phyloP scores from a whole-genome alignment of 2,113 vertebrate genomes.

The Carassius auratus region DNA sequence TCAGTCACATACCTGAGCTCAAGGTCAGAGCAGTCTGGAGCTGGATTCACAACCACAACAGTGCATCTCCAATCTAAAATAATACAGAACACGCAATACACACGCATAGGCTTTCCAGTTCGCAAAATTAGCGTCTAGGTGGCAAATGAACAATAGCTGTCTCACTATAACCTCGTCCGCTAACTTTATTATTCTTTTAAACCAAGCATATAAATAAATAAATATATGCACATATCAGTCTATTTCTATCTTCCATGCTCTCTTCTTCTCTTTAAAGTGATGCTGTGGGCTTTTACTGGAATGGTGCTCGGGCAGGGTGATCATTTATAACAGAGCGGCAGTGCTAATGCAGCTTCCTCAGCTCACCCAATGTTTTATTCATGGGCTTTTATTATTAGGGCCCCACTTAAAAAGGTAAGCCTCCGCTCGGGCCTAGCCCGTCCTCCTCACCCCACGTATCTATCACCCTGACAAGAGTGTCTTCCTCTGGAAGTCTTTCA shows the following conservation, averaged over 20 bases:
- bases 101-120: conserved; percentile 2
- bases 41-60: conserved; percentile 46
- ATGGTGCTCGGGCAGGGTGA: conserved; percentile 77
- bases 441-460: conserved; percentile 73
- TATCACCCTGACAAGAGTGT: conserved; percentile 83
- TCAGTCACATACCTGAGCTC: conserved; percentile 48
- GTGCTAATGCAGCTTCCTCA: conserved; percentile 77
- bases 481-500: conserved; percentile 84
- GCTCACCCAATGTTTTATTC: conserved; percentile 83
- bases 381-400: conserved; percentile 85
- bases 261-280: conserved; percentile 77
- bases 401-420: conserved; percentile 85
- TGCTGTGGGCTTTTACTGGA: conserved; percentile 83
- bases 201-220: conserved; percentile 75
- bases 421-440: conserved; percentile 64
- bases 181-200: conserved; percentile 68
- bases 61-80: not conserved
- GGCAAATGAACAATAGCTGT: conserved; percentile 59
- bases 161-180: conserved; percentile 26
- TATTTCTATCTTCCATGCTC: conserved; percentile 69
- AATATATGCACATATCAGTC: conserved; percentile 78
- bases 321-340: conserved; percentile 82
- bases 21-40: conserved; percentile 54
- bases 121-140: conserved; percentile 34
- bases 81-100: not conserved